A percentile compares a stretch with the other conserved stretches of the same genome.
phyloP scores from a whole-genome alignment of 2,113 vertebrate genomes.

The Thunnus thynnus region DNA sequence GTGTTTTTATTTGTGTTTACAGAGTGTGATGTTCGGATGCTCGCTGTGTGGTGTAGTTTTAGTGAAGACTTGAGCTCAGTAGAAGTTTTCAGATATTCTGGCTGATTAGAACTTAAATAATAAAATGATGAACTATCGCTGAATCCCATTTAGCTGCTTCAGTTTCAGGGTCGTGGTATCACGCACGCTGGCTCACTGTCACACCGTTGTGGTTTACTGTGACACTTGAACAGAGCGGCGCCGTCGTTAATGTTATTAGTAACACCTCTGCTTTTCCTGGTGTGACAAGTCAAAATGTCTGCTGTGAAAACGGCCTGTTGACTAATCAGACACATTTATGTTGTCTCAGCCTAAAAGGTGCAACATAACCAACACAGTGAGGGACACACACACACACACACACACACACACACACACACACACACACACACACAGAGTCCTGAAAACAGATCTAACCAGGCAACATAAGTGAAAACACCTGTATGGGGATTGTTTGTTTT shows the following conservation, averaged over 20 bases:
- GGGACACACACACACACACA: background rate
- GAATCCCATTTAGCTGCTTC: constrained; percentile 1
- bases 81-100: too few relatives aligned
- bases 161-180: background rate
- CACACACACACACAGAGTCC: too few relatives aligned
- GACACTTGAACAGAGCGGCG: background rate
- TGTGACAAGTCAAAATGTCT: constrained; percentile 3
- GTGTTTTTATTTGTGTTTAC: background rate
- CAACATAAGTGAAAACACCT: background rate
- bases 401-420: too few relatives aligned
- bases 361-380: constrained; percentile 1
- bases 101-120: background rate
- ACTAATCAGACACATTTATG: background rate
- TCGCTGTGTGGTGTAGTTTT: too few relatives aligned
- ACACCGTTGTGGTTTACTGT: background rate
- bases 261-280: background rate
- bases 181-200: too few relatives aligned
- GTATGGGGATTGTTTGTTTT: constrained; percentile 3
- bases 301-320: background rate
- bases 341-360: background rate
- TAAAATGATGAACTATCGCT: background rate
- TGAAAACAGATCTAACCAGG: constrained; percentile 15
- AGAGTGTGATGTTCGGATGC: too few relatives aligned
- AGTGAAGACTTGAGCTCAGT: too few relatives aligned
- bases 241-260: background rate